Conservation (phyloP, 2,888 invertebrate genomes). For the Agonopterix heracliana region DNA sequence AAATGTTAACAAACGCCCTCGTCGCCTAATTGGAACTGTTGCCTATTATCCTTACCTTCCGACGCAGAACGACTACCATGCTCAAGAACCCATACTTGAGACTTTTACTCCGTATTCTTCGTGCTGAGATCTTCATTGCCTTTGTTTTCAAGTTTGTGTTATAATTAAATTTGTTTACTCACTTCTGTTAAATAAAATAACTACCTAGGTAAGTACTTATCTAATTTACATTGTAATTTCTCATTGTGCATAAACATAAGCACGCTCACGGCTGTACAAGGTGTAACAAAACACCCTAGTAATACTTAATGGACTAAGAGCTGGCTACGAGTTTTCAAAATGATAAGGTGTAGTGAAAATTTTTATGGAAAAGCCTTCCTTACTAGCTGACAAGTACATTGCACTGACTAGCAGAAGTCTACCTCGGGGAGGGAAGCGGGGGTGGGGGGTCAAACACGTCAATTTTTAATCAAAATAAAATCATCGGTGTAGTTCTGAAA, state of each 20-base stretch:
- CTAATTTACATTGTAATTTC: background rate
- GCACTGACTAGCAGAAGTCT: too few species aligned
- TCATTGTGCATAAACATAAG: background rate
- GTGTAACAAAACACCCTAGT: too few species aligned
- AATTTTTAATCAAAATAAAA: too few species aligned
- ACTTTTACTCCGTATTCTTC: slow-evolving; percentile 50
- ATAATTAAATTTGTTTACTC: background rate
- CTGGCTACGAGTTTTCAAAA: too few species aligned
- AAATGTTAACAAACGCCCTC: slow-evolving; percentile 77
- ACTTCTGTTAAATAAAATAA: background rate
- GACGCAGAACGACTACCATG: slow-evolving; percentile 63
- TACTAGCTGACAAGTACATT: too few species aligned
- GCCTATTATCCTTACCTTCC: slow-evolving; percentile 74
- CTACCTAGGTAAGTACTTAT: background rate
- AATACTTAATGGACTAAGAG: too few species aligned
- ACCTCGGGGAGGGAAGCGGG: too few species aligned
- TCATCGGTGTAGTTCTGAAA: too few species aligned
- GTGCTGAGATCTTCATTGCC: slow-evolving; percentile 37
- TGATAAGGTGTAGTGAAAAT: too few species aligned
- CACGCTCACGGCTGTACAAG: too few species aligned
- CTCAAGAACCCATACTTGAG: slow-evolving; percentile 55
- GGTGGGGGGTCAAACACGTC: too few species aligned
- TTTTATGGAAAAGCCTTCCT: too few species aligned
- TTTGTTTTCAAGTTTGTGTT: slow-evolving; percentile 27
- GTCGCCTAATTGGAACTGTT: slow-evolving; percentile 75